Evolutionary conservation across 2,888 invertebrate genomes (phyloP).

Genomic region (Sphinx pinastri): DNA sequence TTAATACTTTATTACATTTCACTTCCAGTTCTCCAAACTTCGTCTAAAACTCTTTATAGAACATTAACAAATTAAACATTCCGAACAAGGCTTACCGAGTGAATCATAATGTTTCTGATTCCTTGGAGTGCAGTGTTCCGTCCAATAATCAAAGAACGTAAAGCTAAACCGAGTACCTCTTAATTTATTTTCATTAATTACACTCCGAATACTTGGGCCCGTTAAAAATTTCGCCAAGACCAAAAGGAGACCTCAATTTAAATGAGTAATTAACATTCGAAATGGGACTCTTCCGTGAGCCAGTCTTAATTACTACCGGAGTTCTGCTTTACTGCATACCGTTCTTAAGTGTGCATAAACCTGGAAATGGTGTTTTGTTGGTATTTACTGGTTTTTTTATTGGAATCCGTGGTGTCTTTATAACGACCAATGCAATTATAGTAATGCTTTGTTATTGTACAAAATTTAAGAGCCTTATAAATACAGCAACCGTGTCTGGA

Average conservation of each 20-base stretch:
- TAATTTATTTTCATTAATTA: slow-evolving; percentile 30
- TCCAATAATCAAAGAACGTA: slow-evolving; percentile 18
- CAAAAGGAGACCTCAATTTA: slow-evolving; percentile 23
- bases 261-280: slow-evolving; percentile 27
- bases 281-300: not conserved
- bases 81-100: not conserved
- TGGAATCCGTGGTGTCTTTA: not conserved
- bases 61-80: not conserved
- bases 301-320: slow-evolving; percentile 9
- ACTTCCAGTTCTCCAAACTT: not conserved
- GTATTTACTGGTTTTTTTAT: not conserved
- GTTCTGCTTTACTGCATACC: not conserved
- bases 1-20: too few species aligned
- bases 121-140: not conserved
- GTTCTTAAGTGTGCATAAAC: slow-evolving; percentile 19
- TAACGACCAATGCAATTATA: too few species aligned
- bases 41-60: not conserved
- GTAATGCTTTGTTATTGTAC: too few species aligned
- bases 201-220: slow-evolving; percentile 8
- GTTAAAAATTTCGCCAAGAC: slow-evolving; percentile 24
- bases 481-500: too few species aligned
- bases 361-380: not conserved
- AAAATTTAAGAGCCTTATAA: too few species aligned
- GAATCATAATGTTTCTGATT: not conserved
- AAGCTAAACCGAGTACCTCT: slow-evolving; percentile 18